Base-by-base conservation (phyloP, 1,140 invertebrate species). In the Penaeus indicus region DNA sequence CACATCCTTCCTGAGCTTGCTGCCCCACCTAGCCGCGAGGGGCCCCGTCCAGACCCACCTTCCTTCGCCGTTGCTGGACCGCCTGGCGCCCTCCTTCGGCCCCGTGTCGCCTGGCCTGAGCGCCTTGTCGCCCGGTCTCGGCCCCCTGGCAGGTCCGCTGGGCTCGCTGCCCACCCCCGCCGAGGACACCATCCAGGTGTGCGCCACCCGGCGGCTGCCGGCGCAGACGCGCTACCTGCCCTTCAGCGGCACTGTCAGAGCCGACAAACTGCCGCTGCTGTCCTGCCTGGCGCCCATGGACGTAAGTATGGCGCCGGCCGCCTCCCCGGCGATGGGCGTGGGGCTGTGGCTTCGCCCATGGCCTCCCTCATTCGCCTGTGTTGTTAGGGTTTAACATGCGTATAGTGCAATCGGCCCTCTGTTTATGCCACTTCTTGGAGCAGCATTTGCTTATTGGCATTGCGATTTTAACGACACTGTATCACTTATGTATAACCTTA, bases 211-310 rank as follows among this genome's bases (percentile, higher is more conserved):
- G 90, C 97, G 96, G 72, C 95, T 96, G 0, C 93, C 96, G 32
- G 95, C 96, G 91, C 96, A 97, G 27, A 89, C 90, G 27, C 90
- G 92, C 64, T 94, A 94, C 91, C 92, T 93, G 92, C 97, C 97
- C 3, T 98, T 98, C 93, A 97, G 98, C 93, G 97, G 97, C 60
- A 97, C 96, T 10, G 96, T 98, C 86, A 94, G 97, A 89, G 95
- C 97, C 84, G 97, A 98, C 93, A 97, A 97, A 92, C 94, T 98
- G 19, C 96, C 97, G 91, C 95, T 97, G 3, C 96, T 97, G 92
- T 95, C 96, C 22, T 95, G 96, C 91, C 94, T 97, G 1, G 95
- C 96, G 32, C 96, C 97, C 91, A 96, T 97, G 93, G 97, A 98
- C 94, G 97, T 98, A 94, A 98, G 97, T 97, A 93, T 47, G 19